phyloP scores from a whole-genome alignment of 2,888 invertebrate species.

The Hemistola chrysoprasaria region DNA sequence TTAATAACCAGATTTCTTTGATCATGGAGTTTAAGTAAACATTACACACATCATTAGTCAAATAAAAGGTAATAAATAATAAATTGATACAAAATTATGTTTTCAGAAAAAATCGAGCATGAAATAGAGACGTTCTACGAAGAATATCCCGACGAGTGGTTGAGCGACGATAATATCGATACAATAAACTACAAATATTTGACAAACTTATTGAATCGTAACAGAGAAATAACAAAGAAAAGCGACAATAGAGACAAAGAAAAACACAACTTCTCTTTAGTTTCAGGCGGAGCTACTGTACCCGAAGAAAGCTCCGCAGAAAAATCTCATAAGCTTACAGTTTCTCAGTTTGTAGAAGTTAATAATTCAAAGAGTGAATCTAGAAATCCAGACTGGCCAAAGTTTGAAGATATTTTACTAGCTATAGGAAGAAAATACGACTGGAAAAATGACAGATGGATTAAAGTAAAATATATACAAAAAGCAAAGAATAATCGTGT shows the following conservation, averaged over 20 bases:
- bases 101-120: conserved; percentile 65
- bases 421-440: conserved; percentile 69
- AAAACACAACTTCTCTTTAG: conserved; percentile 28
- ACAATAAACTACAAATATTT: conserved; percentile 45
- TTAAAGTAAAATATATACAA: conserved; percentile 66
- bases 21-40: no score
- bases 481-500: conserved; percentile 17
- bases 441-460: conserved; percentile 77
- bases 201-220: conserved; percentile 37
- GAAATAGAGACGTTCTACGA: conserved; percentile 66
- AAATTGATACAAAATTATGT: conserved; percentile 19
- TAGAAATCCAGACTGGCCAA: conserved; percentile 54
- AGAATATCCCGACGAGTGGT: conserved; percentile 55
- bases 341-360: conserved; percentile 9
- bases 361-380: conserved; percentile 14
- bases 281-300: conserved; percentile 15
- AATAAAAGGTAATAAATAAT: no score
- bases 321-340: conserved; percentile 13
- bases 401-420: conserved; percentile 67
- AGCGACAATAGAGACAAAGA: conserved; percentile 28
- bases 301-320: conserved; percentile 14
- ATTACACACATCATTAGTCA: no score
- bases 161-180: conserved; percentile 45
- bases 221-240: conserved; percentile 34
- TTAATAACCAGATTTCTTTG: no score